phyloP scores from a whole-genome alignment of 2,113 vertebrate genomes.

The Anolis carolinensis region DNA sequence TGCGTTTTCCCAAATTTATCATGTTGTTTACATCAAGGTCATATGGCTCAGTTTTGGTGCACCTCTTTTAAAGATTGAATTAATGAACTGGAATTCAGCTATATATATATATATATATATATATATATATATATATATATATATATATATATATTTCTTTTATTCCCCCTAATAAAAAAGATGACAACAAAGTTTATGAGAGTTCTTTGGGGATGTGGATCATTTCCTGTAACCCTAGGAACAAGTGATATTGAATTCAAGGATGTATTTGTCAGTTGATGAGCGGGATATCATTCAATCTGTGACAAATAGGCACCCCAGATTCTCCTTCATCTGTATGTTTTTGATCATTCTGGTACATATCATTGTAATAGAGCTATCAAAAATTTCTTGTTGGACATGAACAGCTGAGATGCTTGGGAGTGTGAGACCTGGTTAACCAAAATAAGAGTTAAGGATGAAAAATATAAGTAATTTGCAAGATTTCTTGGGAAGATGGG shows the following conservation, averaged over 20 bases:
- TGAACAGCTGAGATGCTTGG: background rate
- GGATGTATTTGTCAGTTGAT: background rate
- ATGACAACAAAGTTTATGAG: background rate
- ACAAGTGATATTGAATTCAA: background rate
- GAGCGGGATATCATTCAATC: background rate
- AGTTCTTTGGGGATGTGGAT: background rate
- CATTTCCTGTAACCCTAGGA: background rate
- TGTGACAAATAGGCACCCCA: background rate
- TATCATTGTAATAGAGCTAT: background rate
- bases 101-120: background rate
- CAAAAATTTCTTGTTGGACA: constrained; percentile 8
- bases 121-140: too few relatives aligned
- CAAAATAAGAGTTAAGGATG: background rate
- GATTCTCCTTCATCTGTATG: background rate
- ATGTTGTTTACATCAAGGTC: background rate
- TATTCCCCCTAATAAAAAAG: background rate
- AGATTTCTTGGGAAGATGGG: background rate
- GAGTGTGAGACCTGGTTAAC: background rate
- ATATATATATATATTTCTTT: background rate
- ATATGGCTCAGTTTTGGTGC: background rate
- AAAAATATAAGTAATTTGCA: background rate
- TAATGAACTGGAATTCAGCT: background rate
- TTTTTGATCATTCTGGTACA: background rate
- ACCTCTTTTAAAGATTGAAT: fast-evolving
- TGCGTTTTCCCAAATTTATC: background rate